Conservation (phyloP, 64 coral and sea anemone species). For the Pocillopora damicornis region DNA sequence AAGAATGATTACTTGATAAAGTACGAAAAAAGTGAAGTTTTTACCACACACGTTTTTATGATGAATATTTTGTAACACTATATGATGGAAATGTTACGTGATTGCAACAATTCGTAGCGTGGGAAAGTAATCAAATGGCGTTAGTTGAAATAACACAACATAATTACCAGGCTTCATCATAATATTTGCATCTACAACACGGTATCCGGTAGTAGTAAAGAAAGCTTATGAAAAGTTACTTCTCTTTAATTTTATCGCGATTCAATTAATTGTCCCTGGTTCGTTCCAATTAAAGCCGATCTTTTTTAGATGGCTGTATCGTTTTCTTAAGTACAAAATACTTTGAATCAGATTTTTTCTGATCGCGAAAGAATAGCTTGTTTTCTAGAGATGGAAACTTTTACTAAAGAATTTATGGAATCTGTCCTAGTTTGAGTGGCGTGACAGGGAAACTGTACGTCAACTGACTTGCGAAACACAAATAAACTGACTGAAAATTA, state of each 20-base stretch:
- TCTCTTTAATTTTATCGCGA: not conserved
- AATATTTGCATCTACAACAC: conserved; percentile 18
- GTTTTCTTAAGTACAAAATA: not conserved
- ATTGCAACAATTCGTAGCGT: not conserved
- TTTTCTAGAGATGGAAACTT: conserved; percentile 4
- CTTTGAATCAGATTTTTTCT: not conserved
- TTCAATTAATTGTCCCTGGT: not conserved
- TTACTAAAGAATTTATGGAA: conserved; percentile 35
- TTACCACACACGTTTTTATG: not conserved
- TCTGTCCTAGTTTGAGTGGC: not conserved
- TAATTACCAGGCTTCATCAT: conserved; percentile 18
- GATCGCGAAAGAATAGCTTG: not conserved
- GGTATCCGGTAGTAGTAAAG: not conserved
- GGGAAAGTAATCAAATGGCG: conserved; percentile 1
- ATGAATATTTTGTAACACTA: not conserved
- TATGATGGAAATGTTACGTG: not conserved
- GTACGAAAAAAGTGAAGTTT: too few relatives aligned
- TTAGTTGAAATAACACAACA: conserved; percentile 21
- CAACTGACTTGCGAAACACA: not conserved
- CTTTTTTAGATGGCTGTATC: not conserved
- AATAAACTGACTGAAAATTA: not conserved
- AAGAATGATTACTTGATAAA: too few relatives aligned
- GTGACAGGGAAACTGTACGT: not conserved
- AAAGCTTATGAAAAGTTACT: not conserved
- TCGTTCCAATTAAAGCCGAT: not conserved